Conservation (phyloP, 2,797 vertebrate genomes). For the Pogoniulus pusillus region DNA sequence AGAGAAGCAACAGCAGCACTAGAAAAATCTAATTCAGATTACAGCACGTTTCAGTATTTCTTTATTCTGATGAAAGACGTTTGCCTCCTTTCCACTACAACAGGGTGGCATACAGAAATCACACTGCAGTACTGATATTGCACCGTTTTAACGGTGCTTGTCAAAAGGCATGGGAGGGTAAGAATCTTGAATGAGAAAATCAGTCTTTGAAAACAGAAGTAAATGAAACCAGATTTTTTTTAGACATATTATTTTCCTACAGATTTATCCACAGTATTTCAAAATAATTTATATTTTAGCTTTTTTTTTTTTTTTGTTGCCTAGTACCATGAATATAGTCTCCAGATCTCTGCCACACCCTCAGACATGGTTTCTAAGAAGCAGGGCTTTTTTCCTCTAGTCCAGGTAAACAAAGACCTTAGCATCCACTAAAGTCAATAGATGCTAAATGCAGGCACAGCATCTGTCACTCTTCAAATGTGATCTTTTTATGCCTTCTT, state of each 20-base stretch:
- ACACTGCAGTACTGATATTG: not conserved
- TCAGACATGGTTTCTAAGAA: not conserved
- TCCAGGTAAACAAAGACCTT: not conserved
- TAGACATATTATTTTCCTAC: not conserved
- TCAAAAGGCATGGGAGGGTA: not conserved
- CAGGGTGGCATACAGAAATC: not conserved
- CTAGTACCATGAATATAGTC: not conserved
- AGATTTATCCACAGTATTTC: not conserved
- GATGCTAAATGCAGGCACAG: not conserved
- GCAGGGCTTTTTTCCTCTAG: fast-evolving
- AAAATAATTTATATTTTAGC: not conserved
- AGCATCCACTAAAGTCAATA: not conserved
- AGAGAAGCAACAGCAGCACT: not conserved
- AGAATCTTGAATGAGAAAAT: not conserved
- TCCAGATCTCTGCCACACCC: not conserved
- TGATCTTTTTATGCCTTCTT: not conserved
- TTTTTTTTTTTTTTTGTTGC: not conserved
- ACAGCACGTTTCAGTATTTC: not conserved
- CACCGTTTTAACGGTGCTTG: not conserved
- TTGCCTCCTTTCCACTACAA: not conserved
- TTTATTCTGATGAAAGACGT: not conserved
- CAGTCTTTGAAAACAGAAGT: not conserved
- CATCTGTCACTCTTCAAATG: not conserved
- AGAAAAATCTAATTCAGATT: not conserved
- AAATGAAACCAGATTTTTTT: not conserved